Evolutionary conservation across 2,113 vertebrate species (phyloP).

Genomic region (Ginglymostoma cirratum): DNA sequence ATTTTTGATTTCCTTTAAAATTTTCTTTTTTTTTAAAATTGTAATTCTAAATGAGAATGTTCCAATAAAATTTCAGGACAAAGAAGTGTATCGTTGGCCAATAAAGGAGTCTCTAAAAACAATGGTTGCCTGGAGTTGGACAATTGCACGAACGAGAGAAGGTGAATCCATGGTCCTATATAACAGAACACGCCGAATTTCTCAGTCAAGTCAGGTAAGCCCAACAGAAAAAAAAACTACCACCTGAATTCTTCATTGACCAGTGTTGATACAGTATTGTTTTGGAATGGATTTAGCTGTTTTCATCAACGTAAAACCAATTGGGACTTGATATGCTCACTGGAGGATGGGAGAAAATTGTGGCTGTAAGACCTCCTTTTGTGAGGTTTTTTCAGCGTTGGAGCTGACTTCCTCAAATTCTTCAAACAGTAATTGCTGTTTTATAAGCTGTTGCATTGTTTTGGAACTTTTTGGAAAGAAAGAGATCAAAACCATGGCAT

Average conservation of each 20-base stretch:
- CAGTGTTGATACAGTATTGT: background rate
- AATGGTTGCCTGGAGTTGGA: conserved; percentile 87
- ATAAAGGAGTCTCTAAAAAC: conserved; percentile 90
- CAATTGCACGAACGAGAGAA: conserved; percentile 78
- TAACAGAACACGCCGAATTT: conserved; percentile 76
- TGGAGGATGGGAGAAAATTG: background rate
- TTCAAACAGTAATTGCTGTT: too few species aligned
- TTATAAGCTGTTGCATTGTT: too few species aligned
- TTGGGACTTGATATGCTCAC: background rate
- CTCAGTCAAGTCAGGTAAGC: conserved; percentile 81
- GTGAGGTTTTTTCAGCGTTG: too few species aligned
- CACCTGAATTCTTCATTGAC: background rate
- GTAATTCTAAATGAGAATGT: background rate
- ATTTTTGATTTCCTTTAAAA: background rate
- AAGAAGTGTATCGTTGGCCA: conserved; percentile 81
- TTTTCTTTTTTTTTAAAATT: background rate
- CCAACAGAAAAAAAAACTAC: background rate
- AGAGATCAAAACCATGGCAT: too few species aligned
- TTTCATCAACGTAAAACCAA: background rate
- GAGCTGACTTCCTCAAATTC: too few species aligned
- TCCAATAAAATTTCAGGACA: conserved; percentile 63
- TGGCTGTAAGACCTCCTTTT: too few species aligned
- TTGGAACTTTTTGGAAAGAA: too few species aligned
- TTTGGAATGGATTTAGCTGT: background rate
- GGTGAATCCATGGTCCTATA: conserved; percentile 76